A percentile compares a stretch with the other conserved stretches of the same genome.
phyloP scores from a whole-genome alignment of 2,113 vertebrate species.

The Myiopsitta monachus region DNA sequence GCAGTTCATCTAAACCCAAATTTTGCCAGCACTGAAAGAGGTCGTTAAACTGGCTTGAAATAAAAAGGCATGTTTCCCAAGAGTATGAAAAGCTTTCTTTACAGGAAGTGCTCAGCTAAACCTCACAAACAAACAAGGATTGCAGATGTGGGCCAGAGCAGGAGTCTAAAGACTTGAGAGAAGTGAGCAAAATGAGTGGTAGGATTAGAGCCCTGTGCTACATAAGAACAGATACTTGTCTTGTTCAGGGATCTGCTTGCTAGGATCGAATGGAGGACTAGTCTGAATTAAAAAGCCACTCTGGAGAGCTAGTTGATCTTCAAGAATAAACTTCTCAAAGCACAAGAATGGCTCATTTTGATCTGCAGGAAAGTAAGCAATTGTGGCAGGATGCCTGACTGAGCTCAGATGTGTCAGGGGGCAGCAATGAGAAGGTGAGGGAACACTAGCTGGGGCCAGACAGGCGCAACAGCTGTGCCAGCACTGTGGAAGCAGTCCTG shows the following conservation, averaged over 20 bases:
- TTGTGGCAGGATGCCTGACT: not conserved
- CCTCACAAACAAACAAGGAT: not conserved
- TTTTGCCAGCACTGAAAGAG: not conserved
- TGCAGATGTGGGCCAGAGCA: not conserved
- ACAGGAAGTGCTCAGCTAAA: not conserved
- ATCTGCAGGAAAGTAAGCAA: not conserved
- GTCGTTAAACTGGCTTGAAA: not conserved
- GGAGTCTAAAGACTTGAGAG: not conserved
- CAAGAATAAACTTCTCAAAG: not conserved
- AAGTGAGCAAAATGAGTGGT: not conserved
- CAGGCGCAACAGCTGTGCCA: not conserved
- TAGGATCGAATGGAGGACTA: not conserved
- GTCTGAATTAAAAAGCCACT: not conserved
- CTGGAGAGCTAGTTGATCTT: not conserved
- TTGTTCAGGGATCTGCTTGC: not conserved
- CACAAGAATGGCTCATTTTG: not conserved
- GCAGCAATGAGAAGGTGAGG: not conserved
- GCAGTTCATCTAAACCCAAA: not conserved
- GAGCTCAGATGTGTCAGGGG: not conserved
- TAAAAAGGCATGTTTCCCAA: not conserved
- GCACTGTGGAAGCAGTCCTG: not conserved
- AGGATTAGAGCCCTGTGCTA: not conserved
- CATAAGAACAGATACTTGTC: not conserved
- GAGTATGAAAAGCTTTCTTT: not conserved
- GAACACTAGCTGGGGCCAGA: not conserved